Base-by-base conservation (phyloP, 1,140 invertebrate species). In the Hypothenemus hampei region DNA sequence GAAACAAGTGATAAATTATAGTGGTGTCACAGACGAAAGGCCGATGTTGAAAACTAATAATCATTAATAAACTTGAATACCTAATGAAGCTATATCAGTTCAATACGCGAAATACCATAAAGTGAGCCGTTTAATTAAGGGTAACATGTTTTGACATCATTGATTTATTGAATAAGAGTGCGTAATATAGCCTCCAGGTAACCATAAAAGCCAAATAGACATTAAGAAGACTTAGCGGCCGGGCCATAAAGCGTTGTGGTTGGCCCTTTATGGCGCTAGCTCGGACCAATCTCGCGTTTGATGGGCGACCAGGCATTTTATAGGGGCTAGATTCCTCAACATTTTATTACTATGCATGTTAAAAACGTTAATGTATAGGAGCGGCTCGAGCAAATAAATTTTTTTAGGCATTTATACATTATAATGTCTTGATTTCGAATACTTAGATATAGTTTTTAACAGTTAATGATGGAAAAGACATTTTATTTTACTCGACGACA, bases 161-260 rank as follows among this genome's bases (percentile, higher is more conserved):
- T 58, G 62, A 61, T 65, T 65, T 64, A 68, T 67, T 64, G 58
- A 67, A 65, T 63, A 65, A 66, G 51, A 61, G 58, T 62, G 45
- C 48, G 58, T 66, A 67, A 69, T 67, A 53, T 52, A 57, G 61
- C 57, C 67, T 56, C 65, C 31, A 54, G 64, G 63, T 57, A 59
- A 63, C 49, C 62, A 63, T 71, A 71, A 71, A 71, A 64, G 64
- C 65, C 69, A 70, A 71, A 70, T 68, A 68, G 67, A 69, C 68
- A 69, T 69, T 67, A 67, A 68, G 65, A 68, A 67, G 64, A 61
- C 63, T 61, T 64, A 65, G 65, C 58, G 59, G 47, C 19, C 57
- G 57, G 62, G 66, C 60, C 66, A 65, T 68, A 68, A 66, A 69
- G 63, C 55, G 66, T 63, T 59, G 61, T 51, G 58, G 64, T 61